Evolutionary conservation across 2,888 invertebrate species (phyloP).

Genomic region (Craniophora ligustri): DNA sequence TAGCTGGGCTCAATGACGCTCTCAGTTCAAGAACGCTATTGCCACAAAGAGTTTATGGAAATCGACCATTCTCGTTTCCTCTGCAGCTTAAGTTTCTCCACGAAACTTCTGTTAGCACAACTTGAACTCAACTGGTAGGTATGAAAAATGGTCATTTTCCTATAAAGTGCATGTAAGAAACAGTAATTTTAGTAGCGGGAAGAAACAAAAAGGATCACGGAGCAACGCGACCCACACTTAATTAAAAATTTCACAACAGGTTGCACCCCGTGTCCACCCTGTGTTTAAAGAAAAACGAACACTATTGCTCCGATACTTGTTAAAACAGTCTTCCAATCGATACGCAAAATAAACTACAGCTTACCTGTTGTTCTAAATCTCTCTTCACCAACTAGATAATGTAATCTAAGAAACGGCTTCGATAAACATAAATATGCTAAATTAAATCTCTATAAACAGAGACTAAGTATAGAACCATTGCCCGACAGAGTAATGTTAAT

Average conservation of each 20-base stretch:
- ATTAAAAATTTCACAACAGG: slow-evolving; percentile 86
- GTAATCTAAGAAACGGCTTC: no score
- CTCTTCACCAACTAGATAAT: slow-evolving; percentile 1
- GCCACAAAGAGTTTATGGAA: neutral
- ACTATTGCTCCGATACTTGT: slow-evolving; percentile 36
- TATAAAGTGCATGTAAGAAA: slow-evolving; percentile 57
- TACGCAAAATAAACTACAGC: slow-evolving; percentile 18
- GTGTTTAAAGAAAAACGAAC: slow-evolving; percentile 55
- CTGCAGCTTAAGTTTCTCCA: neutral
- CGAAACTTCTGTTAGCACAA: slow-evolving; percentile 12
- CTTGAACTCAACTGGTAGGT: slow-evolving; percentile 30
- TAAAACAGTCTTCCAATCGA: slow-evolving; percentile 43
- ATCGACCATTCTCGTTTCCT: slow-evolving; percentile 9
- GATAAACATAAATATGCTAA: no score
- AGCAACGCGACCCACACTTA: slow-evolving; percentile 73
- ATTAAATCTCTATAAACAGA: no score
- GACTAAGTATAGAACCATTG: no score
- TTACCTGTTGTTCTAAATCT: slow-evolving; percentile 14
- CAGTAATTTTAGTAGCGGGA: slow-evolving; percentile 62
- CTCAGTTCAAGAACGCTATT: neutral
- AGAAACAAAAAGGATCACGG: slow-evolving; percentile 62
- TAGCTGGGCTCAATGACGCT: no score
- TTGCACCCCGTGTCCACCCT: slow-evolving; percentile 72
- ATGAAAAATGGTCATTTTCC: slow-evolving; percentile 45
- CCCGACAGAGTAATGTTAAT: no score